A percentile compares a stretch with the other conserved stretches of the same genome.
Evolutionary conservation across 2,113 vertebrate genomes (phyloP).

Genomic region (Talpa occidentalis): DNA sequence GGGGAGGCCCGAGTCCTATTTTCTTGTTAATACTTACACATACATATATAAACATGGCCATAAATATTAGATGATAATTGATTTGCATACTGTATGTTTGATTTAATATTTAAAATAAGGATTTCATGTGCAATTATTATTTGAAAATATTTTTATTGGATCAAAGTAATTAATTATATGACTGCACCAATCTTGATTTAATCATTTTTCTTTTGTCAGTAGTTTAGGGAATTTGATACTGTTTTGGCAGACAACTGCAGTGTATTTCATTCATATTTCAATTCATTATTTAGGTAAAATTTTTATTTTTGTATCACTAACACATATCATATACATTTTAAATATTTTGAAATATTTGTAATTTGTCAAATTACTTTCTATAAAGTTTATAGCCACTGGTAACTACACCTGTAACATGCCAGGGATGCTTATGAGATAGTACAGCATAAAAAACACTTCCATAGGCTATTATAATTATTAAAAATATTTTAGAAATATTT

Average conservation of each 20-base stretch:
- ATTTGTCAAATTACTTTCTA: background rate
- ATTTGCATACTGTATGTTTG: background rate
- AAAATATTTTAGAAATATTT: background rate
- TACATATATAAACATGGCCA: background rate
- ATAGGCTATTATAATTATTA: background rate
- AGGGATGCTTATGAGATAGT: background rate
- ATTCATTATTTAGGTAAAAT: background rate
- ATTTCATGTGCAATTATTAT: background rate
- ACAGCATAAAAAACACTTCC: background rate
- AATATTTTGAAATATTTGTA: background rate
- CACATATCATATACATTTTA: background rate
- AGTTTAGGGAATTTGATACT: background rate
- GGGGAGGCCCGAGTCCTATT: too few relatives aligned
- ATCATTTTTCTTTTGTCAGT: background rate
- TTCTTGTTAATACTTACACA: background rate
- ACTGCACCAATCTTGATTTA: background rate
- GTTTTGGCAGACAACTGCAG: background rate
- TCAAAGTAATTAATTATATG: background rate
- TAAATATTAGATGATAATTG: background rate
- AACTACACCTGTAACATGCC: background rate
- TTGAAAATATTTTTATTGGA: constrained; percentile 18
- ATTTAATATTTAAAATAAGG: background rate
- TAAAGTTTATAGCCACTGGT: background rate
- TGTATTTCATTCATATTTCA: background rate
- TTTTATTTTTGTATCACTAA: background rate